Conservation (phyloP, 53 echinoderm and acorn worm species). For the Astropecten irregularis region DNA sequence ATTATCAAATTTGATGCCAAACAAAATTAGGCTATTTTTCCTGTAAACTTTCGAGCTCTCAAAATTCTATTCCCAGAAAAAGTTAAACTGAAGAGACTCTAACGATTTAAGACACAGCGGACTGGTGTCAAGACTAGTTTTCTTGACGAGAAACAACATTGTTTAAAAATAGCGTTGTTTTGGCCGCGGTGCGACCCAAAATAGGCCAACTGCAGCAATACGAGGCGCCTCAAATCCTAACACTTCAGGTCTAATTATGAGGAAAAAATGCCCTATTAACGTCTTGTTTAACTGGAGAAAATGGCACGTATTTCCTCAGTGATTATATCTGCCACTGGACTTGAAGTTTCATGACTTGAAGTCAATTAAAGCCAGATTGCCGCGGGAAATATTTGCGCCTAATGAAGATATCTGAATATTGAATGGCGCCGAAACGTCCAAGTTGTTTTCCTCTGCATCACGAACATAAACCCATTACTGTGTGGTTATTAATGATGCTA, state of each 20-base stretch:
- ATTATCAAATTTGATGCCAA: too few relatives aligned
- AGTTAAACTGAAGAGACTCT: too few relatives aligned
- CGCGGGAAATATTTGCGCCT: background rate
- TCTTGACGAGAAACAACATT: background rate
- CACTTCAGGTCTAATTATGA: slow-evolving; percentile 6
- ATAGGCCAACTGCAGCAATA: background rate
- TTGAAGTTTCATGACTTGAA: background rate
- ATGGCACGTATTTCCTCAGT: background rate
- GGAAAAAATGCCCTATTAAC: background rate
- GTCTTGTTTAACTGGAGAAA: background rate
- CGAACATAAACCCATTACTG: too few relatives aligned
- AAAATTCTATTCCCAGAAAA: too few relatives aligned
- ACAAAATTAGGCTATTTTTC: too few relatives aligned
- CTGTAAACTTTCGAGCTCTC: too few relatives aligned
- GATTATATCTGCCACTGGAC: background rate
- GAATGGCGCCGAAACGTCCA: background rate
- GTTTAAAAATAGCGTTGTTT: background rate
- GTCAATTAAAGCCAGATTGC: background rate
- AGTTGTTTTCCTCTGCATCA: too few relatives aligned
- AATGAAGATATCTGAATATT: background rate
- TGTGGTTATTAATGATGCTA: too few relatives aligned
- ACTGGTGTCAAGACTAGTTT: slow-evolving; percentile 1
- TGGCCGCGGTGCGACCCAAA: background rate
- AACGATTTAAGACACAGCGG: background rate
- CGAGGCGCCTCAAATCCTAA: slow-evolving; percentile 15